Conservation (phyloP, 2,113 vertebrate species). For the Coregonus clupeaformis region DNA sequence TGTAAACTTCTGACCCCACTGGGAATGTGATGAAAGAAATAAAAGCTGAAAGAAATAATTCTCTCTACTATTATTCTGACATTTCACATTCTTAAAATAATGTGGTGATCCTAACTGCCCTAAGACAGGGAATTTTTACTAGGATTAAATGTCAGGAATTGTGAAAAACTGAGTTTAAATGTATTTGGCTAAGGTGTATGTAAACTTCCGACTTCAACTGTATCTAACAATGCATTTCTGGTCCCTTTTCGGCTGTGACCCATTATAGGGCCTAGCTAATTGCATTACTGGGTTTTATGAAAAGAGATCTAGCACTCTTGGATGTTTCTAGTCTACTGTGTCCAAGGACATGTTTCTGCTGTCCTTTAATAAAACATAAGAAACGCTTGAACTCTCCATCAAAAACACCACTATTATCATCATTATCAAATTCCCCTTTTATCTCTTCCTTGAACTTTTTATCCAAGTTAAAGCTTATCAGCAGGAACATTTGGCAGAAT, state of each 20-base stretch:
- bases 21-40: no score
- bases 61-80: no score
- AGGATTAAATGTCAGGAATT: no score
- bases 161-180: no score
- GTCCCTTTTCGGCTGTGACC: constrained; percentile 7
- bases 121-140: no score
- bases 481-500: not conserved
- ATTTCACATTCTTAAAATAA: no score
- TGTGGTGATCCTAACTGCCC: no score
- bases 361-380: not conserved
- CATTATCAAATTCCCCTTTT: not conserved
- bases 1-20: no score
- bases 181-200: no score
- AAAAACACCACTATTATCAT: not conserved
- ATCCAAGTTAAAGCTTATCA: not conserved
- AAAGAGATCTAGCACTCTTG: constrained; percentile 7
- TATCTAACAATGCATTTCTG: constrained; percentile 1
- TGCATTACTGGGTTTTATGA: constrained; percentile 28
- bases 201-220: no score
- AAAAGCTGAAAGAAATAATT: no score
- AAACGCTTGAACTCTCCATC: not conserved
- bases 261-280: not conserved
- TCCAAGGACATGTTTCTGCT: not conserved
- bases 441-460: not conserved
- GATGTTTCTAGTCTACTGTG: not conserved